Evolutionary conservation across 2,888 invertebrate genomes (phyloP).

Genomic region (Pyrochroa serraticornis): DNA sequence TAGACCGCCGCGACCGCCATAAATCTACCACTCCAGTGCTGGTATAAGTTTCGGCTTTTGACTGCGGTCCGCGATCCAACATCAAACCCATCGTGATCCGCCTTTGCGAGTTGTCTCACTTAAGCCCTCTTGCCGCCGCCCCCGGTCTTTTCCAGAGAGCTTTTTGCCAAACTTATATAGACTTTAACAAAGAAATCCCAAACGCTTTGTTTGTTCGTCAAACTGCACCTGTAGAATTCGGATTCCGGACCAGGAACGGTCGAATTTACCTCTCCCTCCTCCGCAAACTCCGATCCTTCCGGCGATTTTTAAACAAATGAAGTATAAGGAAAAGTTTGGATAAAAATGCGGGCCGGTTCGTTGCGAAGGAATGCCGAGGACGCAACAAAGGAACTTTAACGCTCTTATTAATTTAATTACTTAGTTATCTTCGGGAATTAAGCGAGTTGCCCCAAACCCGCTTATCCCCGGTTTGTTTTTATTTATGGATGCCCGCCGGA

Average conservation of each 20-base stretch:
- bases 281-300: too few relatives aligned
- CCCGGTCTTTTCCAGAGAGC: neutral
- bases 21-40: conserved; percentile 39
- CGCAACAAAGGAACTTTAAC: too few relatives aligned
- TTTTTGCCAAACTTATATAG: conserved; percentile 6
- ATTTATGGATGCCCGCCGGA: too few relatives aligned
- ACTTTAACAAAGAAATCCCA: conserved; percentile 13
- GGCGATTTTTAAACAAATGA: too few relatives aligned
- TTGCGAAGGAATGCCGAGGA: too few relatives aligned
- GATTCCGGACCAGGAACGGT: neutral
- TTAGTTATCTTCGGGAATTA: too few relatives aligned
- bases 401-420: too few relatives aligned
- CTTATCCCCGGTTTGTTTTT: too few relatives aligned
- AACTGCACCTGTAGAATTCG: conserved; percentile 17
- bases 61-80: conserved; percentile 18
- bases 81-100: conserved; percentile 22
- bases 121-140: conserved; percentile 10
- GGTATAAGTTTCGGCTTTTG: conserved; percentile 40
- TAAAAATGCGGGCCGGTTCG: too few relatives aligned
- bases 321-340: too few relatives aligned
- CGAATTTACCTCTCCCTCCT: too few relatives aligned
- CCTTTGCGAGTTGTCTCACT: conserved; percentile 20
- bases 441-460: too few relatives aligned
- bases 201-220: conserved; percentile 8
- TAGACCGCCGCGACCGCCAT: conserved; percentile 32